Base-by-base conservation (phyloP, 2,113 vertebrate genomes). In the Chaetops frenatus region DNA sequence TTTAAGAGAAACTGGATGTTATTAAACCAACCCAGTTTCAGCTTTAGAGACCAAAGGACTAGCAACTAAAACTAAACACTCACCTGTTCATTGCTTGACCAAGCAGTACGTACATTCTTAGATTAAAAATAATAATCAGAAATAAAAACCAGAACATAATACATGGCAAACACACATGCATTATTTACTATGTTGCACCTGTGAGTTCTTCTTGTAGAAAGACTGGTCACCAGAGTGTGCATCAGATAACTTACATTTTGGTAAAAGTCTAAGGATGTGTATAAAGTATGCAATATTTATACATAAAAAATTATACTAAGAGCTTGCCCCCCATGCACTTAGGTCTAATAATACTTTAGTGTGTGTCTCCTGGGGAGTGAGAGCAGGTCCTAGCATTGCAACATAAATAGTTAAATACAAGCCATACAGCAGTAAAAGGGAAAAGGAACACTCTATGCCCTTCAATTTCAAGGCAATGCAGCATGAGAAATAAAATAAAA, bases 211-310 rank as follows among this genome's bases (percentile, higher is more conserved):
- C 38, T 23, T n/a, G 24, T 12, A 72, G 77, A 58, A 71, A 58
- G 33, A 58, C 44, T 64, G 54, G 42, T 91, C 81, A 90, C 66
- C 67, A 93, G 90, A 82, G 74, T 81, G 74, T 88, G 79, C 51
- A 74, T 45, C 74, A 95, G 65, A 48, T 74, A n/a, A n/a, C n/a
- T n/a, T n/a, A n/a, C n/a, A n/a, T n/a, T n/a, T n/a, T n/a, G n/a
- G n/a, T n/a, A n/a, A n/a, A n/a, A n/a, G n/a, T n/a, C n/a, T n/a
- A 38, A 87, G 57, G 42, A 70, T 17, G 19, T 12, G 12, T 67
- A 58, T 25, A 74, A 88, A 83, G 33, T 60, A 86, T 84, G 56
- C n/a, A 94, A 89, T 95, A 97, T 96, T 95, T 91, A 95, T 89
- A 76, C 61, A 78, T n/a, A 12, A 74, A 56, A 82, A 89, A 65